phyloP scores from a whole-genome alignment of 2,113 vertebrate species.

The Vulpes vulpes region DNA sequence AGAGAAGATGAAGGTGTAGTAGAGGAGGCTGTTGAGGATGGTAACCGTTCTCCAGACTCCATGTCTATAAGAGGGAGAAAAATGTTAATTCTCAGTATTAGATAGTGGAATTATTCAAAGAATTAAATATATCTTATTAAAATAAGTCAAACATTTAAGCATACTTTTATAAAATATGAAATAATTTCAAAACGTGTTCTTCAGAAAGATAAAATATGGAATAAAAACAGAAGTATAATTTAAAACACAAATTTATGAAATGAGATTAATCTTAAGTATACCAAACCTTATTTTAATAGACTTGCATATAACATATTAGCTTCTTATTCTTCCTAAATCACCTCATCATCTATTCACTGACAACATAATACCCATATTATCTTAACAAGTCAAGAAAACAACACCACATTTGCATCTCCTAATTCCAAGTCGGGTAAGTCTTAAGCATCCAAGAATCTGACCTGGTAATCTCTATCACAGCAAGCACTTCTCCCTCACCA shows the following conservation, averaged over 20 bases:
- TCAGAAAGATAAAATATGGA: constrained; percentile 39
- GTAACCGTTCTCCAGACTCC: constrained; percentile 95
- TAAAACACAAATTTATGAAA: constrained; percentile 37
- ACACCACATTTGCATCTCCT: background rate
- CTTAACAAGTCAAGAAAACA: constrained; percentile 25
- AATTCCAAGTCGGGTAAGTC: background rate
- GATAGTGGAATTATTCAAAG: background rate
- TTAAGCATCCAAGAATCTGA: background rate
- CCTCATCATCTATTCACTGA: background rate
- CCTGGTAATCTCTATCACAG: background rate
- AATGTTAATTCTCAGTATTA: background rate
- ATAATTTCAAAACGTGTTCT: constrained; percentile 33
- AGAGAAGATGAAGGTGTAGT: constrained; percentile 91
- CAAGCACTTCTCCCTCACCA: background rate
- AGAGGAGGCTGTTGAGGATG: constrained; percentile 89
- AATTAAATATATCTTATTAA: constrained; percentile 1
- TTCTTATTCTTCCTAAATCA: background rate
- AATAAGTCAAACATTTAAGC: background rate
- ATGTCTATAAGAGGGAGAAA: constrained; percentile 89
- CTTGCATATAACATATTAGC: background rate
- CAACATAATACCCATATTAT: background rate
- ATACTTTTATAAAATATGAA: background rate
- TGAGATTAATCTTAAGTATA: constrained; percentile 18
- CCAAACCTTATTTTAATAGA: constrained; percentile 11
- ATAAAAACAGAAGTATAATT: background rate